Evolutionary conservation across 2,888 invertebrate genomes (phyloP).

Genomic region (Heteropelma amictum): DNA sequence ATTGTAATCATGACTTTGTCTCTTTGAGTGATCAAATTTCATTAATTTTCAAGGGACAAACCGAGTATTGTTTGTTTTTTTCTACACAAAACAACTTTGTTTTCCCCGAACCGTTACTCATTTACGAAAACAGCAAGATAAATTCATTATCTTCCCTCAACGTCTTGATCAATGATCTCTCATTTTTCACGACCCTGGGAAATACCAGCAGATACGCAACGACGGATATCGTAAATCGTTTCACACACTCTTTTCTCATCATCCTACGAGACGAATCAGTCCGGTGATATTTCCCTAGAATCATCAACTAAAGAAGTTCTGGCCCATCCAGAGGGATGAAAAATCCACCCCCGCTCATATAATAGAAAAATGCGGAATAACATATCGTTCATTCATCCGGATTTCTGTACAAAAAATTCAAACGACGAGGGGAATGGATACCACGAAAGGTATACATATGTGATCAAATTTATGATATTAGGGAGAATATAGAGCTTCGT

Average conservation of each 20-base stretch:
- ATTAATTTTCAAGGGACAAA: too few relatives aligned
- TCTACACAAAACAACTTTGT: too few relatives aligned
- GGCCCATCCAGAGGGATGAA: background rate
- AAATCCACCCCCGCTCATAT: slow-evolving; percentile 1
- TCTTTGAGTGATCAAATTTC: too few relatives aligned
- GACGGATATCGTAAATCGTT: slow-evolving; percentile 1
- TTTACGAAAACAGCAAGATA: too few relatives aligned
- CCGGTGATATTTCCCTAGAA: background rate
- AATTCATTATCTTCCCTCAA: background rate
- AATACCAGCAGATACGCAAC: too few relatives aligned
- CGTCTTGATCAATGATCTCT: background rate
- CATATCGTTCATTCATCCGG: background rate
- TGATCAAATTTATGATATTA: too few relatives aligned
- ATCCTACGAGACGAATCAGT: background rate
- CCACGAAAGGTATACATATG: background rate
- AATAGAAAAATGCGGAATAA: slow-evolving; percentile 6
- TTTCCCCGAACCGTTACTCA: background rate
- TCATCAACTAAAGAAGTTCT: slow-evolving; percentile 3
- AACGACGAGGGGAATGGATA: slow-evolving; percentile 10
- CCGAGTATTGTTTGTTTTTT: too few relatives aligned
- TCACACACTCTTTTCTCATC: background rate
- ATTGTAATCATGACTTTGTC: too few relatives aligned
- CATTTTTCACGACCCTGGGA: background rate
- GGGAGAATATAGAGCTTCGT: background rate
- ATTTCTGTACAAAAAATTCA: slow-evolving; percentile 22